Base-by-base conservation (phyloP, 2,797 vertebrate genomes). In the Oryzias sinensis region DNA sequence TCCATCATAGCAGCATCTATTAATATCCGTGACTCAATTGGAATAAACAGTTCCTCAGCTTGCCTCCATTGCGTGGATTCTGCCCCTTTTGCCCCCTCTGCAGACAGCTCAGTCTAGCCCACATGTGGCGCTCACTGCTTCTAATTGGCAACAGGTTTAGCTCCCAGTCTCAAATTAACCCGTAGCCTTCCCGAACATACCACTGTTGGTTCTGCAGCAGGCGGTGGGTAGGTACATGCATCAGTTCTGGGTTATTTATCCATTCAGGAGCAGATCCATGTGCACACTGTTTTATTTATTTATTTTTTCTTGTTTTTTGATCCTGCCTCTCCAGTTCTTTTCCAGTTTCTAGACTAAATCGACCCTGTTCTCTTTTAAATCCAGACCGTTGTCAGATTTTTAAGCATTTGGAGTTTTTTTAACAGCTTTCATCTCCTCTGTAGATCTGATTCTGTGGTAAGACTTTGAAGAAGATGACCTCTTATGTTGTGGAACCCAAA, bases 61-160 rank as follows among this genome's bases (percentile, higher is more conserved):
- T 49, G 64, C 62, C 70, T 84, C 67, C 74, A 82, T 71, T 17
- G 70, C 6, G 53, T 37, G 24, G 67, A 66, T 71, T 85, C 83
- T 80, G 79, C 74, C 80, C 82, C 72, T 59, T 72, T 65, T 81
- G 72, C 76, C 80, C 81, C 79, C 67, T 75, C 74, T 82, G 65
- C 58, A 77, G 76, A 74, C 69, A 64, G 69, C 72, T 78, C 8
- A 51, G 75, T 84, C 70, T 77, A 56, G 65, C 70, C 87, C 86
- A 89, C 85, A 91, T 91, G 91, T 90, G 91, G 90, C 83, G 92
- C 90, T 93, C 93, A 52, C 78, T 70, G 88, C 79, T 76, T 87
- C 90, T 93, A 93, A 91, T 94, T 93, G 93, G 92, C 93, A 92
- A 92, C 93, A 90, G 89, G 90, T 93, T 93, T 92, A 81, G 83